A percentile compares a stretch with the other conserved stretches of the same genome.
Conservation (phyloP, 1,140 invertebrate species). For the Drosophila virilis region DNA sequence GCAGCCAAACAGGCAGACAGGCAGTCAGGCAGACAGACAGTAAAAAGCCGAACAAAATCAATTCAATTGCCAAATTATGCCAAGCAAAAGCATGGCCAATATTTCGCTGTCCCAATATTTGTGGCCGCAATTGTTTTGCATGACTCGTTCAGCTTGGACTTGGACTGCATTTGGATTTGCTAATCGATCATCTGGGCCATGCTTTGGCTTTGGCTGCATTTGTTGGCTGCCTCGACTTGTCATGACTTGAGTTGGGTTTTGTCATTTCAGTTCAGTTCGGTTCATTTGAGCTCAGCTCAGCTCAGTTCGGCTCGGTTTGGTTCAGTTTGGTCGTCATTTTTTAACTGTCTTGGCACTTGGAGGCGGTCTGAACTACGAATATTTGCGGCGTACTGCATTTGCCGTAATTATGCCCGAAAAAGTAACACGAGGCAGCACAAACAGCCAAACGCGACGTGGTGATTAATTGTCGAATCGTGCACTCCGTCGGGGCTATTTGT, state of each 20-base stretch:
- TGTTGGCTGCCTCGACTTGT: conserved; percentile 26
- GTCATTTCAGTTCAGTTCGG: conserved; percentile 33
- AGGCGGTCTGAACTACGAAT: conserved; percentile 44
- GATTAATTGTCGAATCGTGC: conserved; percentile 82
- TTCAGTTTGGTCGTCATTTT: conserved; percentile 71
- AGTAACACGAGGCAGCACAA: conserved; percentile 70
- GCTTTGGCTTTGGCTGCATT: conserved; percentile 60
- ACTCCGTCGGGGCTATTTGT: conserved; percentile 78
- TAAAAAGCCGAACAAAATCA: conserved; percentile 54
- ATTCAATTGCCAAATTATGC: conserved; percentile 82
- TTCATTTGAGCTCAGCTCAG: conserved; percentile 10
- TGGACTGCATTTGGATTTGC: conserved; percentile 67
- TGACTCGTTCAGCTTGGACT: conserved; percentile 54
- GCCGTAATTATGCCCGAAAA: conserved; percentile 81
- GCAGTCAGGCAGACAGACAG: conserved; percentile 10
- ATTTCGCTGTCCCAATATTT: conserved; percentile 78
- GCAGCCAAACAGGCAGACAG: conserved; percentile 1
- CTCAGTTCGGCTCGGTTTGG: conserved; percentile 47
- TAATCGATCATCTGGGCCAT: conserved; percentile 78
- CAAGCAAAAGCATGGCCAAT: conserved; percentile 64
- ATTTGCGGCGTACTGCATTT: conserved; percentile 71
- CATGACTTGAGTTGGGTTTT: conserved; percentile 29
- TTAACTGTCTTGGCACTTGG: conserved; percentile 68
- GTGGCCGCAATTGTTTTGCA: conserved; percentile 78
- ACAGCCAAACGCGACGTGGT: conserved; percentile 60